These are phyloP conservation scores for Artemia sinica DNA, from an alignment of 2,888 invertebrate species.

Conservation along the genomic window DNA sequence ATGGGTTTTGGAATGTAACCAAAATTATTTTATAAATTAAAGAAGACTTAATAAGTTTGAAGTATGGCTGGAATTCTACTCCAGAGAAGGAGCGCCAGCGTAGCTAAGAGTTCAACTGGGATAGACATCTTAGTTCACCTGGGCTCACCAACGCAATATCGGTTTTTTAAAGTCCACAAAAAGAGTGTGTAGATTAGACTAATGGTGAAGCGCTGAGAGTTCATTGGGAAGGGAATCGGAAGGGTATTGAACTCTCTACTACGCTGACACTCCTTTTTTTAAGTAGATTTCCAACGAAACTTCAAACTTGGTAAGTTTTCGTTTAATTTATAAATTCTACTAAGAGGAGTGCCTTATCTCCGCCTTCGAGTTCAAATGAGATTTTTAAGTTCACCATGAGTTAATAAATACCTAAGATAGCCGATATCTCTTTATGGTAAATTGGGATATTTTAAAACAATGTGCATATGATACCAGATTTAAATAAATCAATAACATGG, in stretches of 20 bases:
- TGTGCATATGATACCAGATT: too few relatives aligned
- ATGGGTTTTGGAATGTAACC: not conserved
- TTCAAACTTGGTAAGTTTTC: constrained; percentile 8
- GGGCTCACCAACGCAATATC: not conserved
- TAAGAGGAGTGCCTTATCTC: not conserved
- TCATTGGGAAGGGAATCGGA: not conserved
- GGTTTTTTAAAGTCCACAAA: not conserved
- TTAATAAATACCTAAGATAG: too few relatives aligned
- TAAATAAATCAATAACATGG: too few relatives aligned
- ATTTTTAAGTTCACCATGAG: too few relatives aligned
- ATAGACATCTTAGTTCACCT: constrained; percentile 4
- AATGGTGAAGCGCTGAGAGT: not conserved
- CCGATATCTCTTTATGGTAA: too few relatives aligned
- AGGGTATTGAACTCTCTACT: not conserved
- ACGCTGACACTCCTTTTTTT: not conserved
- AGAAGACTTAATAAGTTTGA: not conserved
- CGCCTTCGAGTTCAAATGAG: not conserved
- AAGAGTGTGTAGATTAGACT: not conserved
- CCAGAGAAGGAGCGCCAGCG: not conserved
- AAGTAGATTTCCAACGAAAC: not conserved
- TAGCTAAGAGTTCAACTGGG: not conserved
- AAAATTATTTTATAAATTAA: not conserved
- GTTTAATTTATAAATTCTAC: constrained; percentile 13
- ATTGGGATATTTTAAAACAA: too few relatives aligned
- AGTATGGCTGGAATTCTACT: not conserved